These are phyloP conservation scores for Elmis aenea DNA, from an alignment of 2,888 invertebrate species.

Conservation along the genomic window DNA sequence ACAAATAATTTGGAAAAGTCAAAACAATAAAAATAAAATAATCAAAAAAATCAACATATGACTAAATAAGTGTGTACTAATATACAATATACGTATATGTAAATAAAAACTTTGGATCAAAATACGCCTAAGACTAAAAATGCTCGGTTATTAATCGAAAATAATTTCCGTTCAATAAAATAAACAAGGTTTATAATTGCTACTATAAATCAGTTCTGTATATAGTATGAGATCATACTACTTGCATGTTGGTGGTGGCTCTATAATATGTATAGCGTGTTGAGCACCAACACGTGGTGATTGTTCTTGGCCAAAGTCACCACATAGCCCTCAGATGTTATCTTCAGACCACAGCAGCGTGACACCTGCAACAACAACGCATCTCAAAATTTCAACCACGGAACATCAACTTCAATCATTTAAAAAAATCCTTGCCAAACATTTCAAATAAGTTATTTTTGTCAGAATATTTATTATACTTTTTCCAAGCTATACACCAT, in stretches of 20 bases:
- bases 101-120: conserved; percentile 23
- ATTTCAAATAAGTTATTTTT: no score
- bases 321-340: conserved; percentile 94
- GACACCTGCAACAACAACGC: conserved; percentile 68
- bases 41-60: conserved; percentile 26
- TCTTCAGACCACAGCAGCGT: conserved; percentile 95
- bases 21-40: conserved; percentile 30
- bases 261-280: conserved; percentile 89
- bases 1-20: conserved; percentile 30
- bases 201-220: conserved; percentile 46
- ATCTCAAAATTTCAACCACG: neutral
- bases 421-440: no score
- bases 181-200: conserved; percentile 18
- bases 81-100: conserved; percentile 14
- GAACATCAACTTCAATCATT: no score
- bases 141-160: conserved; percentile 11
- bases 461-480: no score
- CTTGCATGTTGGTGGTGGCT: conserved; percentile 51
- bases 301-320: conserved; percentile 97
- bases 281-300: conserved; percentile 95
- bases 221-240: conserved; percentile 46
- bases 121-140: conserved; percentile 14
- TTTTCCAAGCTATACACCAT: no score
- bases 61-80: conserved; percentile 20
- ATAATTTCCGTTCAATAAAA: conserved; percentile 11